Percentiles rank a stretch among this genome's conserved stretches.
Evolutionary conservation across 1,140 invertebrate species (phyloP).

Genomic region (Laodelphax striatellus): DNA sequence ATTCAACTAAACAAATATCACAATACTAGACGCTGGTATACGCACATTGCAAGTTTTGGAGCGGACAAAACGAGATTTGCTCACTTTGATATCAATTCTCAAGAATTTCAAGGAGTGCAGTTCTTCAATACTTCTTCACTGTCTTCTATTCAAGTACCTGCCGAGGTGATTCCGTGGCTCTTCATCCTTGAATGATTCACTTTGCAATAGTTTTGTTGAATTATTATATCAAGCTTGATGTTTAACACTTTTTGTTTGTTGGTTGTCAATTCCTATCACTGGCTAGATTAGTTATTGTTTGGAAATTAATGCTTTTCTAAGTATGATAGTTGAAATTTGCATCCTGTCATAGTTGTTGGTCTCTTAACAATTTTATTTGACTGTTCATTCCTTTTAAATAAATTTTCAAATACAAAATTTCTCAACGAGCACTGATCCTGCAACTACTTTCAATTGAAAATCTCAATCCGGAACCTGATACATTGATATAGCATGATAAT

Average conservation of each 20-base stretch:
- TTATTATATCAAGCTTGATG: not conserved
- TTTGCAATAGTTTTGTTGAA: not conserved
- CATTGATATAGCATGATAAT: too few species aligned
- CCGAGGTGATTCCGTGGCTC: not conserved
- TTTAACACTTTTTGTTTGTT: not conserved
- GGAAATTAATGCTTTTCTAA: not conserved
- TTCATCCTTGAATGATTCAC: conserved; percentile 1
- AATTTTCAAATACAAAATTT: too few species aligned
- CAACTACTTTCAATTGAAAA: too few species aligned
- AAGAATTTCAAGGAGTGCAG: conserved; percentile 9
- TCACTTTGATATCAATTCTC: not conserved
- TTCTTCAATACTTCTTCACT: not conserved
- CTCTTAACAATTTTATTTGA: too few species aligned
- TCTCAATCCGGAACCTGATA: too few species aligned
- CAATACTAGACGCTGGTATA: conserved; percentile 17
- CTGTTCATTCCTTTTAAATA: too few species aligned
- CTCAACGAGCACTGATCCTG: too few species aligned
- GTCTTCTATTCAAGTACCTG: conserved; percentile 7
- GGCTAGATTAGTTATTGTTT: too few species aligned
- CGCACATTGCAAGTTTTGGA: conserved; percentile 17
- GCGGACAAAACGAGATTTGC: conserved; percentile 1
- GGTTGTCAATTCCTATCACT: too few species aligned
- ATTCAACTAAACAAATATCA: conserved; percentile 7
- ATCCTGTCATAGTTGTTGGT: not conserved
- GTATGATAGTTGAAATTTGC: conserved; percentile 4